Evolutionary conservation across 2,113 vertebrate species (phyloP).

Genomic region (Heterotilapia buettikoferi): DNA sequence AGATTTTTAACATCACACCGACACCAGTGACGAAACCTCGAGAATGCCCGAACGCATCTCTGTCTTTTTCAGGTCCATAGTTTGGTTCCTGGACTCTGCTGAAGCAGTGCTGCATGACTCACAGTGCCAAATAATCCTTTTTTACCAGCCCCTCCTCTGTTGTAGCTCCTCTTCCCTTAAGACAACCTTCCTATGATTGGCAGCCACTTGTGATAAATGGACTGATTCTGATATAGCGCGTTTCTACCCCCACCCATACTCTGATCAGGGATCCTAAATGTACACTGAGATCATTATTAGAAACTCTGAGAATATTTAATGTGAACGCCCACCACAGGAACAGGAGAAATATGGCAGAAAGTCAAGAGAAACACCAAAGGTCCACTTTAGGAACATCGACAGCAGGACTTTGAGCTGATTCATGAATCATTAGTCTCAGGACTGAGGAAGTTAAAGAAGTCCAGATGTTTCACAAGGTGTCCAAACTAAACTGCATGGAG

Average conservation of each 20-base stretch:
- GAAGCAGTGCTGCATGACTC: neutral
- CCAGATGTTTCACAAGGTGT: neutral
- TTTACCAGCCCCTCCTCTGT: neutral
- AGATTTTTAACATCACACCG: neutral
- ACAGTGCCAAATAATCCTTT: neutral
- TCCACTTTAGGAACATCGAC: neutral
- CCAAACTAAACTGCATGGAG: neutral
- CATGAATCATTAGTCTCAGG: neutral
- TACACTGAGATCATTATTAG: neutral
- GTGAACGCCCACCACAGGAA: neutral
- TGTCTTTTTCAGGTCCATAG: neutral
- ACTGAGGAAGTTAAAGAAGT: neutral
- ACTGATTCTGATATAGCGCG: neutral
- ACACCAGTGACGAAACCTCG: neutral
- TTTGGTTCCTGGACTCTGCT: neutral
- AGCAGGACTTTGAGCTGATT: neutral
- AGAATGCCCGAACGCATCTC: neutral
- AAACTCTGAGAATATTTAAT: neutral
- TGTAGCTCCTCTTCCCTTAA: neutral
- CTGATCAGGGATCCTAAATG: neutral
- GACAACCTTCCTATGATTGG: neutral
- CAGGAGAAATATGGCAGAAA: neutral
- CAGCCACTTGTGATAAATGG: neutral
- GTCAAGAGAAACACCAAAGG: neutral
- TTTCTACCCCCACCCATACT: neutral